Evolutionary conservation across 2,113 vertebrate species (phyloP), one percentile per base, ranked within the genome.

Genomic region (Myrmecophaga tridactyla): DNA sequence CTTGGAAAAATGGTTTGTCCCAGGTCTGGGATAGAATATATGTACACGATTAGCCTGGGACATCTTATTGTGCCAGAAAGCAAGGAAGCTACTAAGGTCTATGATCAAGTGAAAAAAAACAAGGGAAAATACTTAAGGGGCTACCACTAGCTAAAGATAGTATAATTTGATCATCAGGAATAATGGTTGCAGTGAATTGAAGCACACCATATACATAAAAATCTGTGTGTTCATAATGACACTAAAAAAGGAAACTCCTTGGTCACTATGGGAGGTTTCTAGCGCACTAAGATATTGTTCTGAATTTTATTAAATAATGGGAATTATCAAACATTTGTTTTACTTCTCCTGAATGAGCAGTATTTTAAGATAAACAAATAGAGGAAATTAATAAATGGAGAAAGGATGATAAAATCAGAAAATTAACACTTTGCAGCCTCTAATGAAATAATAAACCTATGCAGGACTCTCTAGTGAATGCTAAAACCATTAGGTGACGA

Each of bases 241-340:
- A 62, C 23, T 70, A 36, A 69, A 34, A 69, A 60, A 65, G 17
- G 58, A 75, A 62, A 72, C 25, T 41, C 60, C 43, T 89, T 48
- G 70, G 63, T 80, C 84, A 72, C 63, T 15, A 48, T 25, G 46
- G 21, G 39, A 41, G 27, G 27, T 92, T 92, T 36, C 80, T 62
- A 70, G 21, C 41, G 34, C 31, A 39, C 65, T 85, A 62, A 43
- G 18, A 82, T 60, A 46, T 62, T 86, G 41, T 89, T 94, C 53
- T 92, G 39, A 70, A 43, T 62, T 92, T 82, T 92, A 29, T 96
- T 83, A 86, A 92, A 43, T 95, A 81, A 62, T 77, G 39, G 46
- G 17, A 62, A 78, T 48, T 65, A 39, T 41, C 81, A 82, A 48
- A 15, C 39, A 69, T 92, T 94, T 76, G 41, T 76, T 85, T 95